phyloP scores from a whole-genome alignment of 2,888 invertebrate species.

The Tryphoninae sp. region DNA sequence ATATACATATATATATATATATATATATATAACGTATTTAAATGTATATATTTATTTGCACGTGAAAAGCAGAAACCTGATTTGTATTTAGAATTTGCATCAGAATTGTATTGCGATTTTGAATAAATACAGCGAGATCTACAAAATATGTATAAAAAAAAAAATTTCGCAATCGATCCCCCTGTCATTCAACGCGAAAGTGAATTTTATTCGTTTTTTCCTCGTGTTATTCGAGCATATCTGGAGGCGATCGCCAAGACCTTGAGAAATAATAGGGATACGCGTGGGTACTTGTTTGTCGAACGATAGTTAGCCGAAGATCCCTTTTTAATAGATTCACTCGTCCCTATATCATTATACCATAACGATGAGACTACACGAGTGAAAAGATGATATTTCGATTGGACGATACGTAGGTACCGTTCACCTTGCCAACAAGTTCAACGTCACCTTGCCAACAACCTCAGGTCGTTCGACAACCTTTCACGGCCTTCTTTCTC shows the following conservation, averaged over 20 bases:
- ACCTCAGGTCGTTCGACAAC: conserved; percentile 67
- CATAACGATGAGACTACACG: neutral
- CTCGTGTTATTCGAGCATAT: neutral
- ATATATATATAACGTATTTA: neutral
- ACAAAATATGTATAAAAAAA: neutral
- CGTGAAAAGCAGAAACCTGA: too few relatives aligned
- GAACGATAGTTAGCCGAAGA: neutral
- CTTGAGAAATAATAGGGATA: neutral
- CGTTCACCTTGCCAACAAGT: conserved; percentile 63
- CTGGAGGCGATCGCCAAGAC: neutral
- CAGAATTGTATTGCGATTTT: neutral
- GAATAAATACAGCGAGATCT: neutral
- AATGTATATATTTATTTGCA: neutral
- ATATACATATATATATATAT: neutral
- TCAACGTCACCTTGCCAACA: conserved; percentile 63
- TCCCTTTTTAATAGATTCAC: neutral
- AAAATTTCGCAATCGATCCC: conserved; percentile 5
- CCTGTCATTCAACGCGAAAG: neutral
- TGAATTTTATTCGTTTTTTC: neutral
- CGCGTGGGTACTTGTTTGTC: neutral
- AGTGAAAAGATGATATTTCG: conserved; percentile 37
- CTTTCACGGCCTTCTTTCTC: conserved; percentile 54
- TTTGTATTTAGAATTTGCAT: neutral
- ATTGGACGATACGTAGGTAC: conserved; percentile 37
- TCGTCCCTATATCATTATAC: neutral